A percentile compares a stretch with the other conserved stretches of the same genome.
Evolutionary conservation across 2,888 invertebrate genomes (phyloP).

Genomic region (Antitype chi): DNA sequence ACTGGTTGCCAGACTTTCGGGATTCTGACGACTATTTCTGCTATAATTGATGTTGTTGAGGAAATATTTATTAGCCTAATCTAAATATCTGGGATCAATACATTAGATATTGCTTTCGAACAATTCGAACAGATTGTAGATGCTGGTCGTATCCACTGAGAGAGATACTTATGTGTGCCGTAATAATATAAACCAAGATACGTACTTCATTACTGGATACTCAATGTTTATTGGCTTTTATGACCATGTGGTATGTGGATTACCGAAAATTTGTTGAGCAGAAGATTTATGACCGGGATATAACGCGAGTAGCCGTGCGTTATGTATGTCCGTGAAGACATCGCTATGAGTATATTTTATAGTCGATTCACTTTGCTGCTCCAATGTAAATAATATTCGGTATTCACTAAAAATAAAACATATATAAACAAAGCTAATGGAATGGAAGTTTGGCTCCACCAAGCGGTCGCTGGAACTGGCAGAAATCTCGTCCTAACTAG

Average conservation of each 20-base stretch:
- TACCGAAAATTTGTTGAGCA: slow-evolving; percentile 55
- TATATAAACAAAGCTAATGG: slow-evolving; percentile 59
- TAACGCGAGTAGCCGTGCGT: slow-evolving; percentile 28
- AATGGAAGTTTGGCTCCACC: slow-evolving; percentile 62
- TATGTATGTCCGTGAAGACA: slow-evolving; percentile 55
- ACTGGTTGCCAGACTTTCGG: too few relatives aligned
- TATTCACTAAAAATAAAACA: slow-evolving; percentile 81
- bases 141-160: neutral
- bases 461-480: slow-evolving; percentile 79
- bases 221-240: slow-evolving; percentile 57
- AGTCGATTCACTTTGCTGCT: slow-evolving; percentile 68
- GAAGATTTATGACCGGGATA: slow-evolving; percentile 57
- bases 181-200: slow-evolving; percentile 22
- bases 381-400: slow-evolving; percentile 76
- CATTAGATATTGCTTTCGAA: slow-evolving; percentile 3
- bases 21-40: neutral
- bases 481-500: slow-evolving; percentile 87
- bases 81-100: neutral
- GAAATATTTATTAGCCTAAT: neutral
- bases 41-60: neutral
- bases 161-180: slow-evolving; percentile 5
- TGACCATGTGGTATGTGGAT: slow-evolving; percentile 52
- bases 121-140: slow-evolving; percentile 22
- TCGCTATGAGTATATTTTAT: slow-evolving; percentile 61
- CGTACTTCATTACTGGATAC: slow-evolving; percentile 30